Evolutionary conservation across 2,113 vertebrate genomes (phyloP), one percentile per base, ranked within the genome.

Genomic region (Protomyctophum bolini): DNA sequence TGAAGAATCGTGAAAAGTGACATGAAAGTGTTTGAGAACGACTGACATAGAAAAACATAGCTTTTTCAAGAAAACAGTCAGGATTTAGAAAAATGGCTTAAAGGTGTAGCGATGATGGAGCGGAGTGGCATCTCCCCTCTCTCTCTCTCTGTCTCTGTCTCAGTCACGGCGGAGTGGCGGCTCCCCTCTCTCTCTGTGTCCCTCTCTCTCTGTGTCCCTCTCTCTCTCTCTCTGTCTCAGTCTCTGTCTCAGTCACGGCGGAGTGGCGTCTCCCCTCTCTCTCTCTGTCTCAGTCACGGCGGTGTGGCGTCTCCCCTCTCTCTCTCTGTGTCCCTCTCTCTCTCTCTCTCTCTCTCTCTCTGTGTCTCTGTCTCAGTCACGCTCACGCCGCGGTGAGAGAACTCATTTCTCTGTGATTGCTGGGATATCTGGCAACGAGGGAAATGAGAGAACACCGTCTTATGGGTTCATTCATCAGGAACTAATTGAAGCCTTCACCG

Each of bases 391-490:
- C 91, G 93, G 94, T 94, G 93, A 94, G 93, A 94, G 92, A 92
- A 89, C 92, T 92, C 91, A 87, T 92, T 94, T 97, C 95, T 94
- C 94, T 95, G 93, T 93, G 94, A 90, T 94, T 94, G 94, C 91
- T 94, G 92, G 95, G 93, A 95, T 95, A 95, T 95, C 95, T 94
- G 85, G 93, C 94, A 92, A 94, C 95, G 94, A 92, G 94, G 94
- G 96, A 96, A 96, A 95, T 95, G 95, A 96, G 94, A 94, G 94
- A 93, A 94, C 93, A 92, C 91, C 94, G 94, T 95, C 95, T 96
- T 95, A 95, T 95, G 94, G 94, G 94, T 94, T 97, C 95, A 96
- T 97, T 98, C 96, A 97, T 97, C 96, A 98, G 96, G 95, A 97
- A 97, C 95, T 98, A 97, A 97, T 98, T 97, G 95, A 98, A 96